Percentiles rank a stretch among this genome's conserved stretches.
phyloP scores from a whole-genome alignment of 2,888 invertebrate species.

The Deilephila elpenor region DNA sequence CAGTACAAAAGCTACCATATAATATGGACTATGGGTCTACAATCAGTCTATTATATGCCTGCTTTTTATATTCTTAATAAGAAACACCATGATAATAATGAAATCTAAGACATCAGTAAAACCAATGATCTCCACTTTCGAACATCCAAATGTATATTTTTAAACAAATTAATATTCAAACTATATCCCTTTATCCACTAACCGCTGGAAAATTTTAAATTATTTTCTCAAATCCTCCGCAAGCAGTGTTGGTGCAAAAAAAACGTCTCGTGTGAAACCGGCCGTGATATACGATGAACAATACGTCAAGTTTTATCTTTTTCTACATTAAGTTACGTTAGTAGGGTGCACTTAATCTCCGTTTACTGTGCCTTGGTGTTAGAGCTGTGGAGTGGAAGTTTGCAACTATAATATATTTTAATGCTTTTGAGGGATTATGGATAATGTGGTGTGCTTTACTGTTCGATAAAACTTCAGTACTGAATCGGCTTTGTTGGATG shows the following conservation, averaged over 20 bases:
- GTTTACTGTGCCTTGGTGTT: slow-evolving; percentile 10
- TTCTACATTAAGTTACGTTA: slow-evolving; percentile 19
- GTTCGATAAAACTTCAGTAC: too few relatives aligned
- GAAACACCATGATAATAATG: too few relatives aligned
- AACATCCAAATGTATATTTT: background rate
- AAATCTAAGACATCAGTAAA: too few relatives aligned
- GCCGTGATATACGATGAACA: slow-evolving; percentile 20
- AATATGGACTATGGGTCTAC: too few relatives aligned
- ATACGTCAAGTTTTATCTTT: slow-evolving; percentile 26
- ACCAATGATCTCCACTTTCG: background rate
- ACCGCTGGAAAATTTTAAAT: slow-evolving; percentile 9
- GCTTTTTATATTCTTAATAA: too few relatives aligned
- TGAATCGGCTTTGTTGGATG: too few relatives aligned
- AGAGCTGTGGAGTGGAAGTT: slow-evolving; percentile 2
- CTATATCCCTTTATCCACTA: background rate
- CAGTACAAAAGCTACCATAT: too few relatives aligned
- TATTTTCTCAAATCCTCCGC: slow-evolving; percentile 20
- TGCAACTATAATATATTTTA: background rate
- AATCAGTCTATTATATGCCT: too few relatives aligned
- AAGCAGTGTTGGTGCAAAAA: slow-evolving; percentile 20
- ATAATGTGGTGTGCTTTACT: too few relatives aligned
- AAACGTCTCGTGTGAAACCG: slow-evolving; percentile 16
- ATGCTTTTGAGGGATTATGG: background rate
- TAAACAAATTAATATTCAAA: background rate
- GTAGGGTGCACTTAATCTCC: slow-evolving; percentile 12